Conservation (phyloP, 1,140 invertebrate species). For the Megalonaias nervosa region DNA sequence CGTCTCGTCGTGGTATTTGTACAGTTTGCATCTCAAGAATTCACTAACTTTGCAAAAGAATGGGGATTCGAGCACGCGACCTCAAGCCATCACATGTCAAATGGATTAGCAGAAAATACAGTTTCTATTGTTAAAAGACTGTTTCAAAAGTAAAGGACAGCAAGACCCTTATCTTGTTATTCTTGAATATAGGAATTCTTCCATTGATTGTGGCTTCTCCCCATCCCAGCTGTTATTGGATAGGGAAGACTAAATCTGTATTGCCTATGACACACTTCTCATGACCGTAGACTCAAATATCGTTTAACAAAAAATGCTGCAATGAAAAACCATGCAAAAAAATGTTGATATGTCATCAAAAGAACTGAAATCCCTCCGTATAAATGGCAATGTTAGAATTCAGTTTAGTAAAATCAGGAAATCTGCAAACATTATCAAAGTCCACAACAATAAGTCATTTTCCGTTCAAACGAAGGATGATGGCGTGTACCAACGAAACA, state of each 20-base stretch:
- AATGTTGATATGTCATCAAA: neutral
- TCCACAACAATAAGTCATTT: constrained; percentile 6
- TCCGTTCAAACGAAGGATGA: neutral
- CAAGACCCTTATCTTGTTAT: neutral
- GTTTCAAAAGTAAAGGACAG: neutral
- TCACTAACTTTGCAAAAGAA: constrained; percentile 9
- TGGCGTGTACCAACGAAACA: too few relatives aligned
- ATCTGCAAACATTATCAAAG: constrained; percentile 3
- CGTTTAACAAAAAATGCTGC: too few relatives aligned
- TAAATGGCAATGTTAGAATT: constrained; percentile 14
- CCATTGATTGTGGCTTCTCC: neutral
- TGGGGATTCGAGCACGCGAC: constrained; percentile 18
- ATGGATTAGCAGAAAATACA: neutral
- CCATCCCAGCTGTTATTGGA: neutral
- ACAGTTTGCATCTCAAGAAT: constrained; percentile 5
- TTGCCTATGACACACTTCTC: neutral
- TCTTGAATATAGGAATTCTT: constrained; percentile 1
- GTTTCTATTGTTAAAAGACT: neutral
- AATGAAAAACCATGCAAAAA: too few relatives aligned
- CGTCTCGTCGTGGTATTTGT: constrained; percentile 3
- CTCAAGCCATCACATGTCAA: constrained; percentile 2
- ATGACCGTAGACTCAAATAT: too few relatives aligned
- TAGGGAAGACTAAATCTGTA: neutral
- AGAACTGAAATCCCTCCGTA: too few relatives aligned
- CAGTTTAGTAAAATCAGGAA: neutral